Evolutionary conservation across 2,888 invertebrate genomes (phyloP), one percentile per base, ranked within the genome.

Genomic region (Caenorhabditis sp.): DNA sequence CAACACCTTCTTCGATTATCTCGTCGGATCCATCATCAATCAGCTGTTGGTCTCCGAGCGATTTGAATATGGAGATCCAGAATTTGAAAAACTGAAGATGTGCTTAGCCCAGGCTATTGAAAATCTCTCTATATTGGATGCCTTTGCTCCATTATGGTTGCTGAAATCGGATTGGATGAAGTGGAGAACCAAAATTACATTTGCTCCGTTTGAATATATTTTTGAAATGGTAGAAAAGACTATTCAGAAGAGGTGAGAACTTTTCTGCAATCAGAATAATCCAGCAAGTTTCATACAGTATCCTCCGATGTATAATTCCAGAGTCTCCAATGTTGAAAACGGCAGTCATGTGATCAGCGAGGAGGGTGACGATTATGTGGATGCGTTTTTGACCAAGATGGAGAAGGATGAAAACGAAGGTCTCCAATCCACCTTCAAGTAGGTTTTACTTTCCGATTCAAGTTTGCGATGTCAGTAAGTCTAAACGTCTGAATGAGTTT

Each of bases 11-110:
- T 82, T 86, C n/a, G 87, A 86, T 41, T 35, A 83, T 14, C 56
- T 84, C 24, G 85, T 87, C 7, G 87, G 87, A 12, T 83, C 81
- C 38, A 84, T 87, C 38, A 87, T 86, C 68, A 86, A 87, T 58
- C 73, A 82, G 24, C 28, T 87, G 49, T 51, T 87, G 54, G 66
- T 83, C 16, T 74, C 79, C 16, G 80, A 85, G 54, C 14, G 87
- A 19, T 85, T 84, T 24, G 79, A 77, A 22, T 54, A 66, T 7
- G 77, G 75, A 12, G 63, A 82, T 31, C 8, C 44, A 8, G 70
- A 64, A 28, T 81, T 84, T 35, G 70, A 70, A 19, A 19, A 70
- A 14, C 22, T 70, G 38, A 68, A 68, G 54, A n/a, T n/a, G n/a
- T n/a, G n/a, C n/a, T n/a, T n/a, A n/a, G n/a, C n/a, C n/a, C n/a